Conservation (phyloP, 2,888 invertebrate genomes). For the Leucania comma region DNA sequence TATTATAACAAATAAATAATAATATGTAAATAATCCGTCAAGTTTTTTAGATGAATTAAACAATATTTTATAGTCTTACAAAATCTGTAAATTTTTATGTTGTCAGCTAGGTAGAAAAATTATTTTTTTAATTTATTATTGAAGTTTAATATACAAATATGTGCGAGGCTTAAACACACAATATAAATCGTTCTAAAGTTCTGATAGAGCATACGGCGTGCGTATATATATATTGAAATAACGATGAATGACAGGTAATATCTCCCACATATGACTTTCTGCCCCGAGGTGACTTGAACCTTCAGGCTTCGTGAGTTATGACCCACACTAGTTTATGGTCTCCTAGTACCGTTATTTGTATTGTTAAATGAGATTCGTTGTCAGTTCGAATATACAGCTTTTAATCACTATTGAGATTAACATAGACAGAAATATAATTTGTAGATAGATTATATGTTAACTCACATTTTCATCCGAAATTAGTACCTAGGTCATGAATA, state of each 20-base stretch:
- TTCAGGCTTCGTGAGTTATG: constrained; percentile 58
- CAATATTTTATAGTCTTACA: too few species aligned
- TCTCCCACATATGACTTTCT: constrained; percentile 53
- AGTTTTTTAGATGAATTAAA: too few species aligned
- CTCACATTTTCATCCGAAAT: too few species aligned
- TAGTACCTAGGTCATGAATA: too few species aligned
- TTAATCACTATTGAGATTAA: constrained; percentile 22
- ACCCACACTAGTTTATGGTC: constrained; percentile 53
- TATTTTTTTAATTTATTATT: too few species aligned
- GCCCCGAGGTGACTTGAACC: constrained; percentile 58
- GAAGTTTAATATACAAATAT: constrained; percentile 1
- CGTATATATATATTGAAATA: constrained; percentile 28
- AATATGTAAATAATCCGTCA: too few species aligned
- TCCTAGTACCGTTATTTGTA: constrained; percentile 50
- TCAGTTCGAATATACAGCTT: constrained; percentile 26
- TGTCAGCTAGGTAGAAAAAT: too few species aligned
- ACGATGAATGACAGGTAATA: constrained; percentile 64
- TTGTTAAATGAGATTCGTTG: constrained; percentile 26
- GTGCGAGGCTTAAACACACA: background rate
- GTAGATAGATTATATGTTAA: background rate
- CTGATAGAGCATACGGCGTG: background rate
- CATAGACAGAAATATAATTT: background rate
- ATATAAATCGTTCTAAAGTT: constrained; percentile 20
- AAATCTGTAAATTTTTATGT: too few species aligned
- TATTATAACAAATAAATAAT: too few species aligned